Percentiles rank a stretch among this genome's conserved stretches.
phyloP scores from a whole-genome alignment of 1,140 invertebrate genomes.

The silkworm (Bombyx mori) region DNA sequence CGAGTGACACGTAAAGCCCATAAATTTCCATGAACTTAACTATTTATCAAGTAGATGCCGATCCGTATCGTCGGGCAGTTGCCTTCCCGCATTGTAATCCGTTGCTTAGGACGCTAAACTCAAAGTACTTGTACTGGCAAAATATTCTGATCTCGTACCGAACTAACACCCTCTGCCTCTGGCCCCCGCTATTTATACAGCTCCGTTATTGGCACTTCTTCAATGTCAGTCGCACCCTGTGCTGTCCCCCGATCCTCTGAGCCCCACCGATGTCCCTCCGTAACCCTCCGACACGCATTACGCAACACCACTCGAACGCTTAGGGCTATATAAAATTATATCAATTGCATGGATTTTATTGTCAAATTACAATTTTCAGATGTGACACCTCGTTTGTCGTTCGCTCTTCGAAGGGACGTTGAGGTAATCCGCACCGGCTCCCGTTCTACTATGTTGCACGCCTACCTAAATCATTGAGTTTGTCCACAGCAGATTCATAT shows the following conservation, averaged over 20 bases:
- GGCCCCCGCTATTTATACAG: constrained; percentile 68
- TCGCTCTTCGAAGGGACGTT: constrained; percentile 9
- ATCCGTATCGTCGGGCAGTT: constrained; percentile 38
- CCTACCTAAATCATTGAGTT: constrained; percentile 9
- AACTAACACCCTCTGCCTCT: constrained; percentile 57
- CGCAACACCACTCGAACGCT: constrained; percentile 46
- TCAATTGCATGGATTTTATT: constrained; percentile 59
- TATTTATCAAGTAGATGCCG: constrained; percentile 39
- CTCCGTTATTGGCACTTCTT: constrained; percentile 73
- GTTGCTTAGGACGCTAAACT: constrained; percentile 54
- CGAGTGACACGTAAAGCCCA: constrained; percentile 25
- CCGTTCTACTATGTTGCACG: not conserved
- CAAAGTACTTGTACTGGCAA: constrained; percentile 41
- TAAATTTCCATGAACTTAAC: constrained; percentile 41
- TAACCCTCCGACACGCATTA: constrained; percentile 50
- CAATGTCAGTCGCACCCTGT: constrained; percentile 72
- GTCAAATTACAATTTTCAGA: constrained; percentile 53
- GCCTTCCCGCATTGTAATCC: constrained; percentile 64
- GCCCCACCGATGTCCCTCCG: constrained; percentile 34
- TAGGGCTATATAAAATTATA: constrained; percentile 61
- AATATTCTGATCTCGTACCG: constrained; percentile 70
- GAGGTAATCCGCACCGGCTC: too few species aligned
- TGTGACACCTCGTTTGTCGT: constrained; percentile 43
- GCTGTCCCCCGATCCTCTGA: constrained; percentile 50
- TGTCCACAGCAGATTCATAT: constrained; percentile 16